Base-by-base conservation (phyloP, 2,888 invertebrate species). In the Bimastos eiseni region DNA sequence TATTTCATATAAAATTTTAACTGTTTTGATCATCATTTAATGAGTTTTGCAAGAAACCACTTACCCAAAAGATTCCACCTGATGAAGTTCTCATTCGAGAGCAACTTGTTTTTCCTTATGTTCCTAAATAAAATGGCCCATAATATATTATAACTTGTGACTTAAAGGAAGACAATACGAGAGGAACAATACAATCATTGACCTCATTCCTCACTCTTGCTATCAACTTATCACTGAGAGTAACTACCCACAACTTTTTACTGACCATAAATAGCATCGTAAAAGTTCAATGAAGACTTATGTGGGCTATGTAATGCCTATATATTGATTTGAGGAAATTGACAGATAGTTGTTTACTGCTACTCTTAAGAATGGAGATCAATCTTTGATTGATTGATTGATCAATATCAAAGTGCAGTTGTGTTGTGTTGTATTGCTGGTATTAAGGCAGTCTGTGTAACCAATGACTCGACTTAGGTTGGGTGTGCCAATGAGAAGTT, bases 31-130 rank as follows among this genome's bases (percentile, higher is more conserved):
- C n/a, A 70, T n/a, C 30, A 1, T 70, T 30, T n/a, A 70, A 30
- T 13, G 24, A 24, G 21, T 6, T 49, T 49, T 49, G 49, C 49
- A 70, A 70, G n/a, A 70, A n/a, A 86, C 19, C 24, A 90, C 92
- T 92, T 93, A 94, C 94, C 94, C 91, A 94, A 91, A 24, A 92
- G 89, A 92, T 93, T 94, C 94, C 94, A 94, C 83, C 92, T 95
- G 0, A 96, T 90, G 94, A 97, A 97, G 92, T 96, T 95, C 0
- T 93, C 93, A 95, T 96, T 96, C 0, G 96, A 96, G 94, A 97
- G 96, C 84, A 96, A 95, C 91, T 96, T 96, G 95, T 97, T 97
- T 92, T 92, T 36, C 24, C 89, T 90, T 36, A 90, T 89, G 24
- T 33, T 93, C 93, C 95, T 95, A 93, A 91, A 94, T 94, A 90